These are phyloP conservation scores for Mesitornis unicolor DNA, from an alignment of 2,113 vertebrate genomes.

Conservation along the genomic window DNA sequence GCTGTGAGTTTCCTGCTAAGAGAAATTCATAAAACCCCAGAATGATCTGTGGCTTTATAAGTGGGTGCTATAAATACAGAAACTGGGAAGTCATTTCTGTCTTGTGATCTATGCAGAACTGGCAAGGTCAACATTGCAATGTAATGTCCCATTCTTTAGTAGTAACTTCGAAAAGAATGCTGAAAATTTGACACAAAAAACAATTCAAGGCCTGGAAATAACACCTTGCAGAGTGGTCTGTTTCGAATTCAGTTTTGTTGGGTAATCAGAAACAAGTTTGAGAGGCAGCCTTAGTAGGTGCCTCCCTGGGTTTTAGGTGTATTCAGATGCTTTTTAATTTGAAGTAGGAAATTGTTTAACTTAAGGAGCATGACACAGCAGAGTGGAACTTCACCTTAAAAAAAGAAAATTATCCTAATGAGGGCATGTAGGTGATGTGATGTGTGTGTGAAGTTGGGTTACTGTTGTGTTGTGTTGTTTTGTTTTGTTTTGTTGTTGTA, in stretches of 20 bases:
- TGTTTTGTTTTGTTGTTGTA: not conserved
- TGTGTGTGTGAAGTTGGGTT: not conserved
- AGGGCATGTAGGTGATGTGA: not conserved
- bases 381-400: not conserved
- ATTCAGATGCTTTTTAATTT: not conserved
- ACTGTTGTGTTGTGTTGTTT: not conserved
- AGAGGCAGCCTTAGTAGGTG: not conserved
- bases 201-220: not conserved
- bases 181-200: not conserved
- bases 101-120: conserved; percentile 13
- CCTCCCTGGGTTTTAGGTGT: not conserved
- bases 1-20: not conserved
- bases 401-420: not conserved
- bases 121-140: not conserved
- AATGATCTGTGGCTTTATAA: not conserved
- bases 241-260: not conserved
- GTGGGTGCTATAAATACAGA: not conserved
- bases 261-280: not conserved
- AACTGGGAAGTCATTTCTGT: conserved; percentile 1
- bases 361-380: not conserved
- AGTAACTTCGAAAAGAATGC: not conserved
- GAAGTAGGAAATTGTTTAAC: not conserved
- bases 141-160: not conserved
- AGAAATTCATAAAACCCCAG: not conserved
- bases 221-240: not conserved